Evolutionary conservation across 2,888 invertebrate genomes (phyloP), one percentile per base, ranked within the genome.

Genomic region (Athalia cordata): DNA sequence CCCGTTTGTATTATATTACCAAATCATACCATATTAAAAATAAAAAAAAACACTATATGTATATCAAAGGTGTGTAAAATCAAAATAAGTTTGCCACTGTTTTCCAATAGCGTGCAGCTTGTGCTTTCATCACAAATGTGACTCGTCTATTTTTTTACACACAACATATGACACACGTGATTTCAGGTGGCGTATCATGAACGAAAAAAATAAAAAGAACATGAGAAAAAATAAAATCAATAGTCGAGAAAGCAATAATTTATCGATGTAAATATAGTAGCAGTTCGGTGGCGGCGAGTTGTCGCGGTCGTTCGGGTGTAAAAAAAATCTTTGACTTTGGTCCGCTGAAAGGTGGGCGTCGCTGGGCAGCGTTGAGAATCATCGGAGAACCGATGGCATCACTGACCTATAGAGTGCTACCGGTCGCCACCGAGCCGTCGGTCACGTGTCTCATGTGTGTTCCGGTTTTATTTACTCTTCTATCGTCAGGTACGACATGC

Each of bases 371-470:
- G 62, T 78, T 52, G 62, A 77, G 59, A 43, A 59, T 59, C 70
- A 61, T 29, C 29, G 2, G 29, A 45, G 15, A 62, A 52, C 45
- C 77, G 74, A 64, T 78, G 50, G 62, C 78, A 72, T 78, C 72
- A 64, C 78, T 78, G 78, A 78, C 78, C 74, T 78, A 78, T 65
- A 65, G 70, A 74, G 11, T 72, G 61, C 78, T 55, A 65, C 74
- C 62, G 75, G 62, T 75, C 6, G 75, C 3, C 52, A 50, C 29
- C n/a, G 62, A 72, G 47, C 9, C 7, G 43, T 50, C 61, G 49
- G 57, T 72, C 13, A 57, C 61, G 62, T 15, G 43, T 55, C 52
- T 8, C 49, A 8, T 45, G 47, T 15, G 15, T 72, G 8, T 45
- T 59, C 47, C n/a, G 57, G 57, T 47, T 72, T 72, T 13, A 59